A percentile compares a stretch with the other conserved stretches of the same genome.
phyloP scores from a whole-genome alignment of 2,888 invertebrate species.

The Priapulus caudatus region DNA sequence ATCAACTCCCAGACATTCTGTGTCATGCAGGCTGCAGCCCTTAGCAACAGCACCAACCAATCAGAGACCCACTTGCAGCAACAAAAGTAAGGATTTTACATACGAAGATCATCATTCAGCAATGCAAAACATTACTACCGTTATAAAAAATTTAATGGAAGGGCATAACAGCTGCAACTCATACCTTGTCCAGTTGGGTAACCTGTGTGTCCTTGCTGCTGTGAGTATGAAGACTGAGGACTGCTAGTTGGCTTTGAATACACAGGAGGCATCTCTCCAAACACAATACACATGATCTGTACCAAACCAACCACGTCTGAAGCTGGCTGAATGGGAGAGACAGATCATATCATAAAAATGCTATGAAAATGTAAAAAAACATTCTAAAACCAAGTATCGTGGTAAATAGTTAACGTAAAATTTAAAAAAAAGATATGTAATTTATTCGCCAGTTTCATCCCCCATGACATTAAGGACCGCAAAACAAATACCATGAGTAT shows the following conservation, averaged over 20 bases:
- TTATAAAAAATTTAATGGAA: background rate
- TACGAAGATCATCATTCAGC: background rate
- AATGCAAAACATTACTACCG: background rate
- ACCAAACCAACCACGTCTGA: constrained; percentile 80
- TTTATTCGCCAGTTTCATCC: too few species aligned
- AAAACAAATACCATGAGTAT: too few species aligned
- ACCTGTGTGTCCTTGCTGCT: constrained; percentile 15
- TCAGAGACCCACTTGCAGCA: too few species aligned
- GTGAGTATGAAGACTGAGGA: constrained; percentile 13
- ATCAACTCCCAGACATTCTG: background rate
- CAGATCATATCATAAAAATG: too few species aligned
- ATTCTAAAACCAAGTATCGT: too few species aligned
- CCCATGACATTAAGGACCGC: too few species aligned
- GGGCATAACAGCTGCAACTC: too few species aligned
- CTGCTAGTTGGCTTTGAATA: constrained; percentile 32
- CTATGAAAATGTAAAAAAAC: too few species aligned
- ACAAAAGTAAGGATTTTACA: too few species aligned
- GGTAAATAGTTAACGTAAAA: too few species aligned
- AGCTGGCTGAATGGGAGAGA: constrained; percentile 46
- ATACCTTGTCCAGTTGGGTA: constrained; percentile 13
- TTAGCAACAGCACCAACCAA: background rate
- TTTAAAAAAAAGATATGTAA: too few species aligned
- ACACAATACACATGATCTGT: constrained; percentile 77
- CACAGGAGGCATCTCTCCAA: constrained; percentile 91
- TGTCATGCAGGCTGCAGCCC: background rate